Evolutionary conservation across 2,113 vertebrate species (phyloP), one percentile per base, ranked within the genome.

Genomic region (Chlorodrepanis virens): DNA sequence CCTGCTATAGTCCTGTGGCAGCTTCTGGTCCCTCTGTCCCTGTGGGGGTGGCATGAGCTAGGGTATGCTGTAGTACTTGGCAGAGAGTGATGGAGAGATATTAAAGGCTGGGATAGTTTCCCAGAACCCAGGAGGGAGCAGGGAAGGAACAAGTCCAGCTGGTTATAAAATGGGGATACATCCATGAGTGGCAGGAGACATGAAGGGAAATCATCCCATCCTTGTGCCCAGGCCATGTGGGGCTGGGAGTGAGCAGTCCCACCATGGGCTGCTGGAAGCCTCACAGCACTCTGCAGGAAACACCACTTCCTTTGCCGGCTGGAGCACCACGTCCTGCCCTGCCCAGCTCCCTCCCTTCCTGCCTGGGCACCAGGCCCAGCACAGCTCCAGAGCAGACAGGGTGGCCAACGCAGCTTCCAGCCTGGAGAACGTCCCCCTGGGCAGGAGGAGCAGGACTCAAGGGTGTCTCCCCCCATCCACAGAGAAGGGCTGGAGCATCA

Each of bases 291-390:
- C 57, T 1, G 22, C 93, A 94, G 96, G 95, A 97, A 97, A 69
- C 75, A 0, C 39, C 0, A 18, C 78, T 96, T 96, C 96, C 96
- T 87, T 31, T 64, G 29, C 67, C 4, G 65, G 63, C 89, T 5
- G 1, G 89, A 91, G 82, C 25, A 1, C 57, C 0, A 0, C 0
- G 78, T 95, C 90, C 93, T 84, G 87, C 91, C 93, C 84, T 85
- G 84, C 91, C 90, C 6, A 4, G 87, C 78, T 88, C 76, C 94
- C 91, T 88, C 88, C 94, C 96, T 97, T 96, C 93, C 94, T 96
- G 90, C 88, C 64, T 17, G 10, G 94, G 89, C 93, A 74, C 44
- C 44, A 21, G 70, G 70, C 67, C 44, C 86, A 18, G 89, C 28
- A 5, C 7, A 0, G 78, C 85, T 92, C 23, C 63, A 37, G 42